A percentile compares a stretch with the other conserved stretches of the same genome.
phyloP scores from a whole-genome alignment of 1,140 invertebrate genomes.

The Ostrea denselamellosa region DNA sequence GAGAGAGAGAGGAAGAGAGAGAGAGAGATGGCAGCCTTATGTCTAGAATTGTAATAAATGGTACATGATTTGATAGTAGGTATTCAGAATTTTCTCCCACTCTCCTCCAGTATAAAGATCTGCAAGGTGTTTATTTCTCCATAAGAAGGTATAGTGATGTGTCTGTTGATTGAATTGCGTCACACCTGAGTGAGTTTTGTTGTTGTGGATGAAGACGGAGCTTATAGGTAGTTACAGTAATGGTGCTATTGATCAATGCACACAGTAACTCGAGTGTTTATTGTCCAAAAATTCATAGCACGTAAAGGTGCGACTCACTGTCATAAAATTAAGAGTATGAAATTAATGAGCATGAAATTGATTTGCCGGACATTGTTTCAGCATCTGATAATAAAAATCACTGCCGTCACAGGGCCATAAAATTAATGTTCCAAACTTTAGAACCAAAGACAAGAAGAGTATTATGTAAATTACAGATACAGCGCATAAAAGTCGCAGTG shows the following conservation, averaged over 20 bases:
- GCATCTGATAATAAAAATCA: background rate
- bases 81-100: no score
- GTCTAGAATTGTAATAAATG: no score
- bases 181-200: conserved; percentile 20
- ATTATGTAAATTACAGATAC: background rate
- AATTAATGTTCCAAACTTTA: background rate
- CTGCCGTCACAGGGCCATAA: background rate
- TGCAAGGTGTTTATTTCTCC: no score
- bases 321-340: background rate
- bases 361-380: background rate
- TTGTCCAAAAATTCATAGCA: background rate
- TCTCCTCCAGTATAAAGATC: no score
- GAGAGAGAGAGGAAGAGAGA: no score
- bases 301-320: background rate
- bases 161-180: background rate
- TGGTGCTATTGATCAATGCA: background rate
- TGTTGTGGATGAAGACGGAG: background rate
- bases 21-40: no score
- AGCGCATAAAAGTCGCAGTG: background rate
- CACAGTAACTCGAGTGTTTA: background rate
- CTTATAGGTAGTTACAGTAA: background rate
- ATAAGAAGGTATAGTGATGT: no score
- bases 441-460: background rate
- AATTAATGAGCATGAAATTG: background rate
- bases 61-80: no score